Evolutionary conservation across 1,140 invertebrate genomes (phyloP), one percentile per base, ranked within the genome.

Genomic region (Leptoteleia sp.): DNA sequence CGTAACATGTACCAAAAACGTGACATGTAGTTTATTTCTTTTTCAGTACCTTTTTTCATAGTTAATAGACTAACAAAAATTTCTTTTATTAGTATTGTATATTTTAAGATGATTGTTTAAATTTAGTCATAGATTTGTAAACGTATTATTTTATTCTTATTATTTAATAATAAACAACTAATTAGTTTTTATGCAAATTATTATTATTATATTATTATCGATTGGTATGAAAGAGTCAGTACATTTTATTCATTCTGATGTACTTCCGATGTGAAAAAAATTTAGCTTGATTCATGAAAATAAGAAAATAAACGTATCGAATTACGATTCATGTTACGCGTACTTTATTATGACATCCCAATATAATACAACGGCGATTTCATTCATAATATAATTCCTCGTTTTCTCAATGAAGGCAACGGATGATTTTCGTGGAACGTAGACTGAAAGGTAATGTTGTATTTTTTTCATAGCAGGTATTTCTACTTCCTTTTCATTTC

Each of bases 341-440:
- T 55, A 55, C 50, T 47, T 72, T 55, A 68, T 57, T 54, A 38
- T 47, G 33, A 54, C 29, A 29, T 40, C 2, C 17, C 22, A 8
- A 40, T 40, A 40, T 16, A 50, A 62, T 19, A 72, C 57, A 73
- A 64, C 50, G 11, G 17, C 35, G 4, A 57, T 33, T 64, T 64
- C 70, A 73, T 73, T 73, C 70, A 73, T 73, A 35, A 57, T 64
- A 6, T 25, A 25, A 25, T 25, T 73, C 59, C 8, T 38, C 12
- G 43, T 64, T 57, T 64, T 47, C 29, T 73, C 40, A 73, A 64
- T 73, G 70, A 64, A 48, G 16, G 31, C 33, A 22, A 38, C 15
- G 25, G 11, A 42, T 6, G 11, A 29, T 64, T 62, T 73, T 64
- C 70, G 31, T 64, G 15, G 70, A 73, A 73, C 35, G 48, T 40